phyloP scores from a whole-genome alignment of 2,113 vertebrate species.

The Datnioides undecimradiatus region DNA sequence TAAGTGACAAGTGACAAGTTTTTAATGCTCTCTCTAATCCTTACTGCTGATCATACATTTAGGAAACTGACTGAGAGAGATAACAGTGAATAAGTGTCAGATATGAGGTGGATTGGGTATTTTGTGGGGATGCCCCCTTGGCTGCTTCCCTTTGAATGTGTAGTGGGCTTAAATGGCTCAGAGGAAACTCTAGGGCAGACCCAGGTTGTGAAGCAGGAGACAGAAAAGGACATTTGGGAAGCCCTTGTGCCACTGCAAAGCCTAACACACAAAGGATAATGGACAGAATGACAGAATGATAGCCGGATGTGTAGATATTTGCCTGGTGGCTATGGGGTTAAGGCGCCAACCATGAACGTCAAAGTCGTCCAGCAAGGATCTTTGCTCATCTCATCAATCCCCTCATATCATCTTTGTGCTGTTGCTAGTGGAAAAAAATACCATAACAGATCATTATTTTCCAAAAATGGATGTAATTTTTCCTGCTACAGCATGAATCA shows the following conservation, averaged over 20 bases:
- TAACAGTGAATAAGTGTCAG: neutral
- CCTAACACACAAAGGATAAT: neutral
- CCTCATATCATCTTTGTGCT: neutral
- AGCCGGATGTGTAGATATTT: neutral
- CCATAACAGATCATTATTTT: neutral
- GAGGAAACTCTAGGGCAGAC: neutral
- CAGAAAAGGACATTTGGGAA: neutral
- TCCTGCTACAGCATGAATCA: neutral
- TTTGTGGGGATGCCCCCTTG: neutral
- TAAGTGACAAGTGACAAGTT: slow-evolving; percentile 19
- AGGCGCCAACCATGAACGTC: neutral
- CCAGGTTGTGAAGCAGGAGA: neutral
- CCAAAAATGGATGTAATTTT: neutral
- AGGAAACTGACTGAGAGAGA: neutral
- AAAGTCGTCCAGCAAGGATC: neutral
- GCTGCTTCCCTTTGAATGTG: neutral
- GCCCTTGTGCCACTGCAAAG: neutral
- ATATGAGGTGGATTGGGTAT: slow-evolving; percentile 1
- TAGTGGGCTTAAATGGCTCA: neutral
- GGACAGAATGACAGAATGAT: too few relatives aligned
- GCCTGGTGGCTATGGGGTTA: neutral
- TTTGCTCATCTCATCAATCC: neutral
- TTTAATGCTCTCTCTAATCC: slow-evolving; percentile 8
- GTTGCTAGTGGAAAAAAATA: neutral
- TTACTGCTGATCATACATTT: slow-evolving; percentile 4